phyloP scores from a whole-genome alignment of 2,888 invertebrate species.

The Phyllotreta cruciferae region DNA sequence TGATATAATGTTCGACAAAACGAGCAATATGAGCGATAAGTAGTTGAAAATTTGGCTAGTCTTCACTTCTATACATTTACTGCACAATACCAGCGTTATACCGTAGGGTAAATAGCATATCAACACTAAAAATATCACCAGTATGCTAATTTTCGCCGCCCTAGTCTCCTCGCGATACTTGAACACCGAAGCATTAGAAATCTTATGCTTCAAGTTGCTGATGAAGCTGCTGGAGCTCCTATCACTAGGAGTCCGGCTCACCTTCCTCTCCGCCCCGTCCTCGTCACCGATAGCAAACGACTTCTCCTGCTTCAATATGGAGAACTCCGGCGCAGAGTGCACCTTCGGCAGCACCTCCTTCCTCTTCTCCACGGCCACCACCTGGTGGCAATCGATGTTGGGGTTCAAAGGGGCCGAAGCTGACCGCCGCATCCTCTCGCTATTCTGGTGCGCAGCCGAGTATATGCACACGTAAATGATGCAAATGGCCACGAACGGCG shows the following conservation, averaged over 20 bases:
- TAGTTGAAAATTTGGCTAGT: constrained; percentile 62
- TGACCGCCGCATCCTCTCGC: constrained; percentile 64
- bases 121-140: constrained; percentile 74
- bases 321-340: constrained; percentile 55
- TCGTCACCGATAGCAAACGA: constrained; percentile 28
- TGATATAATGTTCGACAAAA: constrained; percentile 70
- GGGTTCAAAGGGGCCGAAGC: constrained; percentile 63
- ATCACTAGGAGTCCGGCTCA: constrained; percentile 65
- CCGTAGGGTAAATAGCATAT: constrained; percentile 64
- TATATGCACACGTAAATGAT: constrained; percentile 79
- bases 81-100: constrained; percentile 53
- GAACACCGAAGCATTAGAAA: constrained; percentile 85
- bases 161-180: constrained; percentile 88
- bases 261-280: constrained; percentile 54
- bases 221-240: constrained; percentile 69
- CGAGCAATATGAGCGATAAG: constrained; percentile 65
- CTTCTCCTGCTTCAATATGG: constrained; percentile 43
- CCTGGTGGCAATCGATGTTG: constrained; percentile 60
- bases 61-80: constrained; percentile 46
- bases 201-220: constrained; percentile 77
- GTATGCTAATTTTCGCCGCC: constrained; percentile 84
- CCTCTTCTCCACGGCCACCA: constrained; percentile 50
- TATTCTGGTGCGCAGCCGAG: constrained; percentile 77
- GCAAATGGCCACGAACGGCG: constrained; percentile 70
- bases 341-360: constrained; percentile 50